These are phyloP conservation scores for Dermatemys mawii DNA, from an alignment of 2,113 vertebrate genomes.

Conservation along the genomic window DNA sequence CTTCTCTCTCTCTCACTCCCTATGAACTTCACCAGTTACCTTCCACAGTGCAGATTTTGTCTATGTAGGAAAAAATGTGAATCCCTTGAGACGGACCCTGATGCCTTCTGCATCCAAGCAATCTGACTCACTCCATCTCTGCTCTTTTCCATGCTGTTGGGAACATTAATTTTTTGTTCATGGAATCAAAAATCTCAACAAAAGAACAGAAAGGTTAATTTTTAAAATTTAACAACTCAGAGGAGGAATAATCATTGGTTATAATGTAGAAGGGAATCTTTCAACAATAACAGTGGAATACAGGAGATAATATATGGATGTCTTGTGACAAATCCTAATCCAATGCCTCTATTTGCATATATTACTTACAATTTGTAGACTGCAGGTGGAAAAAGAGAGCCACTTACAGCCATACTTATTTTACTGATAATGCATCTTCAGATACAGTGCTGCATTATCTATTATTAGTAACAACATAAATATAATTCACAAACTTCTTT, in stretches of 20 bases:
- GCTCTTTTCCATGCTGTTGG: neutral
- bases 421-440: neutral
- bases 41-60: neutral
- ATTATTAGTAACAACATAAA: neutral
- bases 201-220: neutral
- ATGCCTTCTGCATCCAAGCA: neutral
- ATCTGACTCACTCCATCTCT: neutral
- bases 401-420: neutral
- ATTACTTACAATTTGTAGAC: neutral
- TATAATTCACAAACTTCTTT: neutral
- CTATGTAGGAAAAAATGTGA: neutral
- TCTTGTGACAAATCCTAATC: neutral
- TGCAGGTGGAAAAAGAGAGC: neutral
- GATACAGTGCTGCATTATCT: neutral
- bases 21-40: neutral
- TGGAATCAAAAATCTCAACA: neutral
- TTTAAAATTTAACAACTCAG: too few relatives aligned
- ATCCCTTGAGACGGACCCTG: neutral
- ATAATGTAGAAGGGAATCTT: neutral
- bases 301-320: neutral
- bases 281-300: neutral
- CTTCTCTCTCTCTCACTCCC: neutral
- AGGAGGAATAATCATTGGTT: too few relatives aligned
- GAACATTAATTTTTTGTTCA: neutral
- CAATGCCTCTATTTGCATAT: neutral